Conservation (phyloP, 2,888 invertebrate genomes). For the Lamellibrachia columna region DNA sequence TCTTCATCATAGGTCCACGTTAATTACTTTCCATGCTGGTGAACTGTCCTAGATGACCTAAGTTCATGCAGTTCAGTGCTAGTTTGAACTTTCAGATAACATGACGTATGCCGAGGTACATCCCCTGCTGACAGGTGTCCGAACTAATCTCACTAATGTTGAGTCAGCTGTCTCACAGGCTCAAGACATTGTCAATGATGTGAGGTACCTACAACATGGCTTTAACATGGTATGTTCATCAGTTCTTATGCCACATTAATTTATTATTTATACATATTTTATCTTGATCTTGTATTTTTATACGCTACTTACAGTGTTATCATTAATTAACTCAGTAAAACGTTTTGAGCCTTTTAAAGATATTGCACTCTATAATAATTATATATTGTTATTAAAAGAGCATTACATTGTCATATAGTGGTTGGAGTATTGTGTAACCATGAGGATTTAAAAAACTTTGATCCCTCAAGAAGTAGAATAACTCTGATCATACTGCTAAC, state of each 20-base stretch:
- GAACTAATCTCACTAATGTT: background rate
- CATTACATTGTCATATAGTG: background rate
- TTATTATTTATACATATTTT: too few relatives aligned
- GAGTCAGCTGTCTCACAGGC: background rate
- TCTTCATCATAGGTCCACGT: background rate
- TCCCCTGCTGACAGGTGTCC: background rate
- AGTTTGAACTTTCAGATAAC: background rate
- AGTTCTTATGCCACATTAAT: background rate
- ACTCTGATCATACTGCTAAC: background rate
- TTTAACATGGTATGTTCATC: background rate
- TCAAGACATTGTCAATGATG: background rate
- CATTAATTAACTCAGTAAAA: too few relatives aligned
- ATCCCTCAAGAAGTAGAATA: too few relatives aligned
- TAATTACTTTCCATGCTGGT: too few relatives aligned
- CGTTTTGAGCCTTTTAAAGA: too few relatives aligned
- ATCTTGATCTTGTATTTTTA: too few relatives aligned
- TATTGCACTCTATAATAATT: too few relatives aligned
- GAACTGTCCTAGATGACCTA: background rate
- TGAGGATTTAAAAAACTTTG: too few relatives aligned
- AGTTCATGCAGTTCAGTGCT: background rate
- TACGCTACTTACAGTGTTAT: too few relatives aligned
- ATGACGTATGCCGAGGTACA: background rate
- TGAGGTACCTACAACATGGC: background rate
- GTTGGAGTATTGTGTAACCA: background rate
- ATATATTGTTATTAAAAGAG: too few relatives aligned